These are phyloP conservation scores for Mallotus villosus DNA, from an alignment of 2,797 vertebrate species.

Conservation along the genomic window DNA sequence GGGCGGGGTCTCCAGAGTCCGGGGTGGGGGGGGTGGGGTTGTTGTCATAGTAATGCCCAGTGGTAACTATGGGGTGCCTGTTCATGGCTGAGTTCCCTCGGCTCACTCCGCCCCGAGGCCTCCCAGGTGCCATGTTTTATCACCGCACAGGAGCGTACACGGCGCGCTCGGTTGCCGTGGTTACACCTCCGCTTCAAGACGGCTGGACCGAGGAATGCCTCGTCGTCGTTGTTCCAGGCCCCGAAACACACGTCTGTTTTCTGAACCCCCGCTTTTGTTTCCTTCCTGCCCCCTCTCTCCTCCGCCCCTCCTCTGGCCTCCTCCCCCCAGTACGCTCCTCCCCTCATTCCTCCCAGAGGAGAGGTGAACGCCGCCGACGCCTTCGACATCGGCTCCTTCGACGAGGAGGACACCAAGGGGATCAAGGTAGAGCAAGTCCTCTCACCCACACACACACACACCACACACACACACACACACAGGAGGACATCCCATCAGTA, in stretches of 20 bases:
- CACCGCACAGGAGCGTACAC: too few species aligned
- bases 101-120: not conserved
- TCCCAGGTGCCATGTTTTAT: not conserved
- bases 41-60: not conserved
- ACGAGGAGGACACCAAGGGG: slow-evolving; percentile 98
- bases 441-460: not conserved
- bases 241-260: not conserved
- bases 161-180: slow-evolving; percentile 27
- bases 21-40: not conserved
- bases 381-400: slow-evolving; percentile 97
- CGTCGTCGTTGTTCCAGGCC: too few species aligned
- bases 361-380: slow-evolving; percentile 97
- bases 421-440: slow-evolving; percentile 56
- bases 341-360: slow-evolving; percentile 92
- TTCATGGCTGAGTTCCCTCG: not conserved
- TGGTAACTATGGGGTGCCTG: not conserved
- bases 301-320: slow-evolving; percentile 74
- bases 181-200: slow-evolving; percentile 28
- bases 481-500: not conserved
- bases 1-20: not conserved
- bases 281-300: slow-evolving; percentile 25
- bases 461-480: not conserved
- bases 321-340: slow-evolving; percentile 84
- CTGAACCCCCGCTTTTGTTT: not conserved
- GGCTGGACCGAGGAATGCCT: not conserved